Evolutionary conservation across 1,140 invertebrate species (phyloP).

Genomic region (Chrysomallon squamiferum): DNA sequence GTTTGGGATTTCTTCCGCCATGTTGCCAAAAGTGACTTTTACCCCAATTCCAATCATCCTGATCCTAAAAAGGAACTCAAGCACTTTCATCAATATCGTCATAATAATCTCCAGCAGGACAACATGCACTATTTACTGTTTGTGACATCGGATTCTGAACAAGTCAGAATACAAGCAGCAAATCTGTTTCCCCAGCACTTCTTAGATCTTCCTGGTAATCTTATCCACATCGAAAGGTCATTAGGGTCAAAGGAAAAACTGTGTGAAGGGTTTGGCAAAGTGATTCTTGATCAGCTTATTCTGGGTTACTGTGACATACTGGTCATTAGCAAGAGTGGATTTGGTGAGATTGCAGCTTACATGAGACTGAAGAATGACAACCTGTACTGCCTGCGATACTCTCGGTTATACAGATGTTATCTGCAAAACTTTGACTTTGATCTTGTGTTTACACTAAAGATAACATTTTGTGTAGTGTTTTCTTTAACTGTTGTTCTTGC

Average conservation of each 20-base stretch:
- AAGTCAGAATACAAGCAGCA: constrained; percentile 2
- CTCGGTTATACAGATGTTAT: not conserved
- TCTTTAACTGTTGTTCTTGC: too few relatives aligned
- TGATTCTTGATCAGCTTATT: constrained; percentile 19
- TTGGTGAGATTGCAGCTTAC: constrained; percentile 12
- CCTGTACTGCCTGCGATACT: constrained; percentile 12
- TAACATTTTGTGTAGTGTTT: too few relatives aligned
- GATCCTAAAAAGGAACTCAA: not conserved
- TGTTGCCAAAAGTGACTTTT: not conserved
- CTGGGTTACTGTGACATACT: constrained; percentile 21
- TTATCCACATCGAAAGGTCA: constrained; percentile 16
- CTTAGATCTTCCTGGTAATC: not conserved
- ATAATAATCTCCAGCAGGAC: not conserved
- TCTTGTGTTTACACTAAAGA: too few relatives aligned
- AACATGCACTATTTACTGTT: constrained; percentile 16
- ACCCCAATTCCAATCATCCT: not conserved
- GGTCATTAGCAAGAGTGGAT: constrained; percentile 9
- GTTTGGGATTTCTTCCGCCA: constrained; percentile 19
- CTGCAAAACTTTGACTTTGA: not conserved
- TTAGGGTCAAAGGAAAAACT: not conserved
- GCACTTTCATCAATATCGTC: not conserved
- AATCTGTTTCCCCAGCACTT: constrained; percentile 1
- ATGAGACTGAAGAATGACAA: constrained; percentile 5
- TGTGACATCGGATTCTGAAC: constrained; percentile 20
- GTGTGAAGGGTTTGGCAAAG: constrained; percentile 15